phyloP scores from a whole-genome alignment of 2,797 vertebrate species.

The Coluber constrictor region DNA sequence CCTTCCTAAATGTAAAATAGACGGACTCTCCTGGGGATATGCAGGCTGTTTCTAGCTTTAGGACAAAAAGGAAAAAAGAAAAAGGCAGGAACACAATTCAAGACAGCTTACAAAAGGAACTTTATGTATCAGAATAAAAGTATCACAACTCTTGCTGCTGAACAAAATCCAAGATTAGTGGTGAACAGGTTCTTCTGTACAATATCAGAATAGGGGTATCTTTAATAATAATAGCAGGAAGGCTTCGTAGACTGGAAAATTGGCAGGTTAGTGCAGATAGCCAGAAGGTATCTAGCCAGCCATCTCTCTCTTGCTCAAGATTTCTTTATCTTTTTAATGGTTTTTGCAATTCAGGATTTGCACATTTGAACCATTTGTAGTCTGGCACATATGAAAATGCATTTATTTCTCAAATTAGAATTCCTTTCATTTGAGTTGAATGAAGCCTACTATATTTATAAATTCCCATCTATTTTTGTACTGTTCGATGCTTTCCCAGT shows the following conservation, averaged over 20 bases:
- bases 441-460: not conserved
- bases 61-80: not conserved
- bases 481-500: not conserved
- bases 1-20: not conserved
- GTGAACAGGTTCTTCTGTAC: not conserved
- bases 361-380: not conserved
- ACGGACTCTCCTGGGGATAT: not conserved
- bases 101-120: not conserved
- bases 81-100: not conserved
- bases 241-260: not conserved
- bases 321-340: not conserved
- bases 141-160: not conserved
- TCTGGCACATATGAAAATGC: not conserved
- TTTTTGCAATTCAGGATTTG: not conserved
- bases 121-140: not conserved
- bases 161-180: not conserved
- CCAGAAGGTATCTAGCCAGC: not conserved
- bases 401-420: not conserved
- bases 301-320: not conserved
- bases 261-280: not conserved
- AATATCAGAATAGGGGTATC: not conserved
- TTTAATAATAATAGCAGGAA: not conserved
- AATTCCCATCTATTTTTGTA: not conserved
- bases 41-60: not conserved
- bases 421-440: not conserved